Conservation (phyloP, 1,140 invertebrate genomes). For the Solenopsis invicta region DNA sequence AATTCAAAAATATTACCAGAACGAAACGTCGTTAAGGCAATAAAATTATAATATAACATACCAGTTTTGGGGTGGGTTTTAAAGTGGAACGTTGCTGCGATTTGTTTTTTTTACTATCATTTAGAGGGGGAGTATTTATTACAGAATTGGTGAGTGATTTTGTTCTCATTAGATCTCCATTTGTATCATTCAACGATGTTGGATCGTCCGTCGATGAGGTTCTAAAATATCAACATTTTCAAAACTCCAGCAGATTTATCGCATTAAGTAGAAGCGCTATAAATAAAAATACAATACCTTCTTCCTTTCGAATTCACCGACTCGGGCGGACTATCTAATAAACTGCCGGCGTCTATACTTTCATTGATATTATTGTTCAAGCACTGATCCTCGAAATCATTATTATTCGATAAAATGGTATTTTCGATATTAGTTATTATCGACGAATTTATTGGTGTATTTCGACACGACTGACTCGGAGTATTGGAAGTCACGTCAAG, state of each 20-base stretch:
- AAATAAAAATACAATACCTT: constrained; percentile 33
- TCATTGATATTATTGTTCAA: neutral
- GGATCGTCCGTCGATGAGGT: constrained; percentile 30
- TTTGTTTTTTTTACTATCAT: neutral
- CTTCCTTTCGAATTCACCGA: constrained; percentile 34
- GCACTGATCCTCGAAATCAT: neutral
- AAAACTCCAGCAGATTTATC: neutral
- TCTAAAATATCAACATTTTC: constrained; percentile 48
- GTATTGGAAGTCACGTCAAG: neutral
- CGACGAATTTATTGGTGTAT: neutral
- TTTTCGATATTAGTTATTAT: constrained; percentile 1
- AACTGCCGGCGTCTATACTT: constrained; percentile 11
- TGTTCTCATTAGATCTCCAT: constrained; percentile 71
- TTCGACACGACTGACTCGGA: neutral
- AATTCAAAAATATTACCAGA: neutral
- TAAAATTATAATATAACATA: constrained; percentile 11
- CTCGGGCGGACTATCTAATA: constrained; percentile 26
- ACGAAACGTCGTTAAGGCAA: neutral
- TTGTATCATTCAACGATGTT: constrained; percentile 36
- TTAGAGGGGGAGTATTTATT: constrained; percentile 71
- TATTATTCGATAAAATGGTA: constrained; percentile 1
- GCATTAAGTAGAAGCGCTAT: neutral
- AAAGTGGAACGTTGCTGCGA: neutral
- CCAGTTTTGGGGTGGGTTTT: constrained; percentile 16
- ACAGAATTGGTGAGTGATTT: constrained; percentile 78